Percentiles rank a stretch among this genome's conserved stretches.
phyloP scores from a whole-genome alignment of 1,140 invertebrate genomes.

The Eulimnadia texana region DNA sequence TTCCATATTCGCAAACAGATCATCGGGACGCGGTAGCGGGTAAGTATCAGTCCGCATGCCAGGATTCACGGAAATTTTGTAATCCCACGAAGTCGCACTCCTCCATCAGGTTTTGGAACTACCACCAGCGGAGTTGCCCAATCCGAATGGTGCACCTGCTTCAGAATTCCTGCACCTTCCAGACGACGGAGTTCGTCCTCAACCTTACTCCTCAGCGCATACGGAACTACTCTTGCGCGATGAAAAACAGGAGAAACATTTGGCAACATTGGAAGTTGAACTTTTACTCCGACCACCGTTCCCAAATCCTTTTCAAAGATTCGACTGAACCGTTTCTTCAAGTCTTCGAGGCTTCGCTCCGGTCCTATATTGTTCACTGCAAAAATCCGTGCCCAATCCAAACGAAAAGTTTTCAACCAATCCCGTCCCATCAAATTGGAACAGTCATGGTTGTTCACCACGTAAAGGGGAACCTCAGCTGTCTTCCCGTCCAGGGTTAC shows the following conservation, averaged over 20 bases:
- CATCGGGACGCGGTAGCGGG: slow-evolving; percentile 23
- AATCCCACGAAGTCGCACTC: slow-evolving; percentile 29
- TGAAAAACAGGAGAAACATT: slow-evolving; percentile 9
- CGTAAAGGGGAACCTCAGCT: not conserved
- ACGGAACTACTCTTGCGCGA: slow-evolving; percentile 8
- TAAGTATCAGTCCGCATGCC: slow-evolving; percentile 20
- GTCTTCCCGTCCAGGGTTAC: not conserved
- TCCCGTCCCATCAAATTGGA: not conserved
- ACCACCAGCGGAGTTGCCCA: slow-evolving; percentile 30
- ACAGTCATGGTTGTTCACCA: not conserved
- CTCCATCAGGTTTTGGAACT: slow-evolving; percentile 26
- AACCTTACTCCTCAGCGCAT: slow-evolving; percentile 4
- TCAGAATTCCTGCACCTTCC: slow-evolving; percentile 21
- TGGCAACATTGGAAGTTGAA: too few species aligned
- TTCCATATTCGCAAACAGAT: slow-evolving; percentile 20
- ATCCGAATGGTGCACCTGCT: slow-evolving; percentile 20
- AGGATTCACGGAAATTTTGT: slow-evolving; percentile 29
- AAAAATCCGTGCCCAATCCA: too few species aligned
- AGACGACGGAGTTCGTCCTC: not conserved
- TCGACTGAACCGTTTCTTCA: not conserved
- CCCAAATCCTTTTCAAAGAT: slow-evolving; percentile 2
- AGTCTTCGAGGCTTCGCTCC: not conserved
- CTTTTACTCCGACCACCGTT: too few species aligned
- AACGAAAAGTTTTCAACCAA: not conserved
- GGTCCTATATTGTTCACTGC: not conserved